Evolutionary conservation across 2,113 vertebrate genomes (phyloP), one percentile per base, ranked within the genome.

Genomic region (Xerus inauris): DNA sequence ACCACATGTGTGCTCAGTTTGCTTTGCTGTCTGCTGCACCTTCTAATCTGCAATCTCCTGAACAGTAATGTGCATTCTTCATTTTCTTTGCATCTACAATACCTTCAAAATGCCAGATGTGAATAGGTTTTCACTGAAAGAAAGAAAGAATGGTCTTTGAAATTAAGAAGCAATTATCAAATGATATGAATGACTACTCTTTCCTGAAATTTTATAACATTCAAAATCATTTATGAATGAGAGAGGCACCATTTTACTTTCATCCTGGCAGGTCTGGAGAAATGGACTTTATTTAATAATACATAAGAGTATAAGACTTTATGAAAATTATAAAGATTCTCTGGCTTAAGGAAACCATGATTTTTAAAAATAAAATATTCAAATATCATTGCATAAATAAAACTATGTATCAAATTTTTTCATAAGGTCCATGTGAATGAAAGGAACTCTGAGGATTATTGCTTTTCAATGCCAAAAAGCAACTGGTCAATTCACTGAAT

Each of bases 281-380:
- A 73, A 79, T 62, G 11, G 6, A 51, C 47, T 85, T 89, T 72
- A 77, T 62, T 76, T 24, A 13, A 1, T 62, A 19, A 1, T 28
- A 42, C 11, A 26, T 40, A 51, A 10, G 17, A 49, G 81, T 87
- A 59, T 91, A 86, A 65, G 11, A 83, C 87, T 93, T 88, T 71
- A 73, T 95, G 57, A 16, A 91, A 64, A 93, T 79, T 95, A 93
- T 54, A 67, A 35, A 72, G 22, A 84, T 30, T 80, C 35, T 13
- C 45, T 62, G 26, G 9, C 79, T 10, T 84, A 81, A 92, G 26
- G 42, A 83, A 84, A 67, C 49, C 30, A 13, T 85, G 26, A 67
- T 87, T 54, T 85, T 94, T 97, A 89, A 51, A 51, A 89, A 47
- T 24, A 54, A 97, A 88, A 64, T 86, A 72, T 49, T 91, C 30